Evolutionary conservation across 2,888 invertebrate species (phyloP).

Genomic region (Prosapia bicincta): DNA sequence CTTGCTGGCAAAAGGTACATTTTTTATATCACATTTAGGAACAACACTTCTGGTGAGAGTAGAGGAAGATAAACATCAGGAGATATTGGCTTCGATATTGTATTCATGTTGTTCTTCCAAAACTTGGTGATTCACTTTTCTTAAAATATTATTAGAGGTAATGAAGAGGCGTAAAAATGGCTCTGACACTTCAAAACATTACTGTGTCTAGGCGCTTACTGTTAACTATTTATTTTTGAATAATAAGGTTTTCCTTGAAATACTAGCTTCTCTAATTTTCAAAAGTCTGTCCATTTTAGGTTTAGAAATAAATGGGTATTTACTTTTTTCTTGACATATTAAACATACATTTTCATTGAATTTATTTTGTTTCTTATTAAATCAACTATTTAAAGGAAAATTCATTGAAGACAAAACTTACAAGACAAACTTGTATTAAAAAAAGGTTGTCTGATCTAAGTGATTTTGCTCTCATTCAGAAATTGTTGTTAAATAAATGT

Average conservation of each 20-base stretch:
- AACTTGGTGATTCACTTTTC: neutral
- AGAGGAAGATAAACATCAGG: neutral
- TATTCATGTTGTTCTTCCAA: neutral
- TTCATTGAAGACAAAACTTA: neutral
- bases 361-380: neutral
- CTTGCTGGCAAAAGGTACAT: slow-evolving; percentile 1
- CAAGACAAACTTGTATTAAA: too few relatives aligned
- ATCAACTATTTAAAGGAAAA: neutral
- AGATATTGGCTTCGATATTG: neutral
- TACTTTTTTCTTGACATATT: slow-evolving; percentile 1
- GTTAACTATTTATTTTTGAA: neutral
- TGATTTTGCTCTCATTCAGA: too few relatives aligned
- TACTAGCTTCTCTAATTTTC: slow-evolving; percentile 4
- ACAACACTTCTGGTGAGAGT: neutral
- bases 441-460: too few relatives aligned
- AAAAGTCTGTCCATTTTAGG: neutral
- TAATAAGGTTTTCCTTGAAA: neutral
- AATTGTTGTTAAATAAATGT: too few relatives aligned
- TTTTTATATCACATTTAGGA: neutral
- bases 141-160: neutral
- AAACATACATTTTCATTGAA: neutral
- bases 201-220: neutral
- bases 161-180: neutral
- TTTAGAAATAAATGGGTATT: neutral
- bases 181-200: neutral